Evolutionary conservation across 2,888 invertebrate species (phyloP), one percentile per base, ranked within the genome.

Genomic region (Polymixis flavicincta): DNA sequence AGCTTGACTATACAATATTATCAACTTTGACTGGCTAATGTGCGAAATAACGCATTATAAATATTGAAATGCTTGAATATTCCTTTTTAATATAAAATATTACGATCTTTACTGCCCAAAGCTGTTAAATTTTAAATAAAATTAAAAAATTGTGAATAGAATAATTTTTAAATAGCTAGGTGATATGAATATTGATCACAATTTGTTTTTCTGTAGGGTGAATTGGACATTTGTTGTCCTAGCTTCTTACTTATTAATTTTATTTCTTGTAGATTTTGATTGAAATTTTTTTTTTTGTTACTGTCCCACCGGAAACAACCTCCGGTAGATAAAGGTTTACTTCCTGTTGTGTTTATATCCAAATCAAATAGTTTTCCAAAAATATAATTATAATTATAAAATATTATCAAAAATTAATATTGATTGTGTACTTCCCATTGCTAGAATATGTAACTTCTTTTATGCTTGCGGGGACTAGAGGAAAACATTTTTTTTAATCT

Each of bases 241-340:
- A 52, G n/a, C 19, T 37, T 37, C 37, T 37, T 59, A 25, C 11
- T 11, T 59, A 25, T 17, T n/a, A 50, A 54, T 22, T 61, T 61
- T 42, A 22, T 55, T 76, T 48, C 32, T 81, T 72, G 60, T 76
- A 69, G 37, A 81, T 72, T n/a, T 69, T 72, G 65, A 57, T 66
- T 80, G 60, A 42, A 28, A 52, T 28, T 22, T 25, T 32, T 63
- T 66, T 57, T 76, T 71, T 69, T 52, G 50, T 76, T 59, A 22
- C 11, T 50, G 9, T 66, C 80, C 77, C 77, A 81, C 82, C 82
- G 77, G 82, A 72, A 45, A 0, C 8, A 37, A 25, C 60, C 65
- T 66, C 77, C 82, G 80, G 82, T 71, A 60, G 3, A 54, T 67
- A 45, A 71, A 52, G 22, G 22, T 66, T 57, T 80, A 70, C 52